Conservation (phyloP, 2,113 vertebrate genomes). For the Pica pica region DNA sequence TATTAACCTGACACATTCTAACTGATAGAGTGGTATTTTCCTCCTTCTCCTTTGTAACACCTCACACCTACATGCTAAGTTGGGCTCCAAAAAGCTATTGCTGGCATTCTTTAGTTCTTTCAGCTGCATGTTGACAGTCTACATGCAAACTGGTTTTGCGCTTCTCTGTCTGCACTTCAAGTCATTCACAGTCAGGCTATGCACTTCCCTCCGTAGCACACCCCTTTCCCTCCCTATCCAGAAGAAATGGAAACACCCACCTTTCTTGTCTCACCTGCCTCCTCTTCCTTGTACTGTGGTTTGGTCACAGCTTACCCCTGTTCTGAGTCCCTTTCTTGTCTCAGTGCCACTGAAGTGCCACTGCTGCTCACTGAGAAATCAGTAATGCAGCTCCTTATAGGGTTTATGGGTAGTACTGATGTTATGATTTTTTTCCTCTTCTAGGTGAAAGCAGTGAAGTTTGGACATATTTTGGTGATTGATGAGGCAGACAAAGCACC, state of each 20-base stretch:
- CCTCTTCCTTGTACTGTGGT: not conserved
- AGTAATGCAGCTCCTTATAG: not conserved
- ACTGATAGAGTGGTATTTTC: not conserved
- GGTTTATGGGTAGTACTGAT: not conserved
- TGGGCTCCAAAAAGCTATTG: not conserved
- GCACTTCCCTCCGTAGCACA: not conserved
- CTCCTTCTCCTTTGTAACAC: not conserved
- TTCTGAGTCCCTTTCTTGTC: not conserved
- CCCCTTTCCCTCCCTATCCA: not conserved
- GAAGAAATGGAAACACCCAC: not conserved
- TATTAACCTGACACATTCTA: not conserved
- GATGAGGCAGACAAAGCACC: slow-evolving; percentile 98
- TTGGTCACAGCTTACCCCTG: not conserved
- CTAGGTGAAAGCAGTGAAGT: slow-evolving; percentile 93
- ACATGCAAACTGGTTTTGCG: not conserved
- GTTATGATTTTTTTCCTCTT: slow-evolving; percentile 26
- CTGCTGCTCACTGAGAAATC: not conserved
- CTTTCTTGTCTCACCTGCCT: not conserved
- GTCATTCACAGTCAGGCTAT: not conserved
- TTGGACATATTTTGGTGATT: slow-evolving; percentile 89
- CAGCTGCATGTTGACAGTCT: not conserved
- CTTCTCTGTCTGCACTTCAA: not conserved
- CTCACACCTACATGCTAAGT: not conserved
- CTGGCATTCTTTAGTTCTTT: not conserved
- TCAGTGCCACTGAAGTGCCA: rapidly evolving